phyloP scores from a whole-genome alignment of 2,888 invertebrate genomes.

The Ochropacha duplaris region DNA sequence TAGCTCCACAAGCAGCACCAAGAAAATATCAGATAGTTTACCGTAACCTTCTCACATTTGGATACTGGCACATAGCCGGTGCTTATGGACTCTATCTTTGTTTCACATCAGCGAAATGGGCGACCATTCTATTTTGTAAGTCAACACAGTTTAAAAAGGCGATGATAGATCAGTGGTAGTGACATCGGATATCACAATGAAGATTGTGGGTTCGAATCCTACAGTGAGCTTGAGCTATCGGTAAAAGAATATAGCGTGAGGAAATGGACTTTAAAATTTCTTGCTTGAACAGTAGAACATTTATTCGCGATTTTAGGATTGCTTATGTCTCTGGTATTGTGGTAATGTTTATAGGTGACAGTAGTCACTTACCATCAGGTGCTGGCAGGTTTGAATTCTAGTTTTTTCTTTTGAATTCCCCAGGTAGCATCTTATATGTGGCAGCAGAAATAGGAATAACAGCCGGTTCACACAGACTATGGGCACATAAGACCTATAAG shows the following conservation, averaged over 20 bases:
- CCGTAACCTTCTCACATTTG: constrained; percentile 37
- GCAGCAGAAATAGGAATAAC: constrained; percentile 45
- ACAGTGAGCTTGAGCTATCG: too few relatives aligned
- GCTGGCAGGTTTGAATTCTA: neutral
- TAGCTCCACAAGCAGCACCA: constrained; percentile 23
- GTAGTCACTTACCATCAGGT: too few relatives aligned
- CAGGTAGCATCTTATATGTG: constrained; percentile 33
- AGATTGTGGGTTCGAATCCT: too few relatives aligned
- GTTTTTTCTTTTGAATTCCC: constrained; percentile 11
- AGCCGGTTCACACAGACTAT: constrained; percentile 50
- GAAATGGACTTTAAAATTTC: too few relatives aligned
- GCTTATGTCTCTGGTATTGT: too few relatives aligned
- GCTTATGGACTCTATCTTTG: constrained; percentile 46
- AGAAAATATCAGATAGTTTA: constrained; percentile 41
- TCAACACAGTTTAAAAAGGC: constrained; percentile 5
- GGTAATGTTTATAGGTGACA: too few relatives aligned
- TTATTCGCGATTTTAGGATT: too few relatives aligned
- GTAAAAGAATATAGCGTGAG: too few relatives aligned
- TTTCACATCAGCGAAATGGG: constrained; percentile 45
- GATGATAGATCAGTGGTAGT: too few relatives aligned
- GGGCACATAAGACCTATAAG: constrained; percentile 50
- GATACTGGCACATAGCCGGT: constrained; percentile 43
- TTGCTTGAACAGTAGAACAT: too few relatives aligned
- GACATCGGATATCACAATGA: too few relatives aligned
- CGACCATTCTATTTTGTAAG: constrained; percentile 43